Conservation (phyloP, 30 jellyfish, hydroid and myxozoan genomes). For the Aurelia aurita complex sp. Pacific region DNA sequence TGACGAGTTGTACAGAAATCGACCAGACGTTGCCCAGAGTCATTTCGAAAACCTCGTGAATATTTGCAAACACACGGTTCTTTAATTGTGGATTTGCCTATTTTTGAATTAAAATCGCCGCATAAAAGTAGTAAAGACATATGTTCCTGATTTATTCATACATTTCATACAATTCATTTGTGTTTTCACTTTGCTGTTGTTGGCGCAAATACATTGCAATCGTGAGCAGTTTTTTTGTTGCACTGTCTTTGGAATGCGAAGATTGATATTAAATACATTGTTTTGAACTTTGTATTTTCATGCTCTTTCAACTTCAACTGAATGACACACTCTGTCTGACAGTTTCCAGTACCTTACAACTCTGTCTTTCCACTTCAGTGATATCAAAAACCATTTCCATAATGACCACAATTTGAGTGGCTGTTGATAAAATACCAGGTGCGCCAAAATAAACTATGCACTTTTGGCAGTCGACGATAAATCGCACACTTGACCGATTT, state of each 20-base stretch:
- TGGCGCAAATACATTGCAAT: slow-evolving; percentile 32
- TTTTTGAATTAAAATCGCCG: slow-evolving; percentile 35
- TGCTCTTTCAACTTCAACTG: neutral
- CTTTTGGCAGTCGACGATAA: too few relatives aligned
- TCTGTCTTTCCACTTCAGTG: slow-evolving; percentile 34
- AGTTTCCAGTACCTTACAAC: slow-evolving; percentile 20
- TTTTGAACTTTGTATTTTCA: slow-evolving; percentile 9
- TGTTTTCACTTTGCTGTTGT: slow-evolving; percentile 18
- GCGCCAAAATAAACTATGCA: too few relatives aligned
- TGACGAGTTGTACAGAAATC: neutral
- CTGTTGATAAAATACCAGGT: too few relatives aligned
- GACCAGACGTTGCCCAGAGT: slow-evolving; percentile 12
- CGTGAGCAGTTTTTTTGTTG: slow-evolving; percentile 17
- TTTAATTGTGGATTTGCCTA: slow-evolving; percentile 13
- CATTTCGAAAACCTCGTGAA: slow-evolving; percentile 21
- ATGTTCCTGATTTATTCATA: neutral
- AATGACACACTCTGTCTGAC: slow-evolving; percentile 29
- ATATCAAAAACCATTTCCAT: slow-evolving; percentile 17
- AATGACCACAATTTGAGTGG: slow-evolving; percentile 11
- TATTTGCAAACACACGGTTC: slow-evolving; percentile 20
- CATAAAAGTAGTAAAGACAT: neutral
- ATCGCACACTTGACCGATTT: too few relatives aligned
- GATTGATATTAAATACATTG: neutral
- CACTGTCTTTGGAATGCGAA: neutral
- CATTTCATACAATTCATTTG: neutral